Base-by-base conservation (phyloP, 2,113 vertebrate species). In the Steatornis caripensis region DNA sequence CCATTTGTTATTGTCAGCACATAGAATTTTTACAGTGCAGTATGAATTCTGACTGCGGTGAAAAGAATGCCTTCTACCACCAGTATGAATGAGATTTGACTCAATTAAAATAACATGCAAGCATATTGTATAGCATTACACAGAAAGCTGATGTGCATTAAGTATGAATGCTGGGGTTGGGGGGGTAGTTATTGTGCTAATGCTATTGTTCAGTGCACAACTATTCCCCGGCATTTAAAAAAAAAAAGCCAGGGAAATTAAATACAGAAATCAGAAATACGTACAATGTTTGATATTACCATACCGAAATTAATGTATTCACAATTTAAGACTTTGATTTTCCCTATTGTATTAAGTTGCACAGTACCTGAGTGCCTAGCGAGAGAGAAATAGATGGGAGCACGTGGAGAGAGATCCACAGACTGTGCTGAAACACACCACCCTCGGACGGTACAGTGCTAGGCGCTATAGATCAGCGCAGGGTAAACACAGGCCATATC, bases 21-120 rank as follows among this genome's bases (percentile, higher is more conserved):
- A 34, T 91, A 95, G 62, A 96, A 98, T 95, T 98, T 96, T 97
- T 97, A 95, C 87, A 87, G 91, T 87, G 70, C 69, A 36, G 75
- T 95, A 41, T 93, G 91, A 97, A 92, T 92, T 94, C 92, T 84
- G 96, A 97, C 94, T 96, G 95, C 93, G 88, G 77, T 94, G 95
- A 97, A 97, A 98, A 97, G 71, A 95, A 90, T 84, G 88, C 87
- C 54, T 89, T 96, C 78, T 75, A 80, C 92, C 77, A 72, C 93
- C 93, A 94, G 81, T 90, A 83, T 95, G 95, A 97, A 97, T 97
- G 95, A 96, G 88, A 89, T 95, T 97, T 95, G 79, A 93, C 54
- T 97, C 95, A 93, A 95, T 95, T 97, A 95, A 95, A 95, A 89
- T 94, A 95, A 87, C 71, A 71, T 81, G 69, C 84, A 91, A 96